Conservation (phyloP, 2,113 vertebrate genomes). For the Mesoclemmys tuberculata region DNA sequence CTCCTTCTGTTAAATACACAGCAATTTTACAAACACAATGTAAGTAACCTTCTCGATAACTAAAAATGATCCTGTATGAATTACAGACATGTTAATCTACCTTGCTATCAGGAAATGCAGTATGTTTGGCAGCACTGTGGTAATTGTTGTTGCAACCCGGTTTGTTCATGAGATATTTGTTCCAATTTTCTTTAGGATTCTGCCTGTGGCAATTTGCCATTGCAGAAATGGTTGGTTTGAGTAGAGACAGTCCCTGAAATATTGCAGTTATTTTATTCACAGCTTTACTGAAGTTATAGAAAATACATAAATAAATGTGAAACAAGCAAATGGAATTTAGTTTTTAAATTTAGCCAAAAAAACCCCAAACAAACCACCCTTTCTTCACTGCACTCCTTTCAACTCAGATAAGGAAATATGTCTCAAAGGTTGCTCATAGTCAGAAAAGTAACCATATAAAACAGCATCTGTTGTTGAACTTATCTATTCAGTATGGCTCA, state of each 20-base stretch:
- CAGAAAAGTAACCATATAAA: neutral
- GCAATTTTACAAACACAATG: neutral
- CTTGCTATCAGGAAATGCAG: neutral
- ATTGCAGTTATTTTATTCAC: neutral
- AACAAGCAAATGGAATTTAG: neutral
- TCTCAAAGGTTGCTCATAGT: neutral
- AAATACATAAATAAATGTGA: neutral
- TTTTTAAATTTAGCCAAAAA: neutral
- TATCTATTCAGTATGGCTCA: neutral
- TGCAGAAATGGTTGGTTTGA: neutral
- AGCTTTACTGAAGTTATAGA: neutral
- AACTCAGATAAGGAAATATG: neutral
- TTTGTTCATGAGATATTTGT: neutral
- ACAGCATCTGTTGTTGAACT: neutral
- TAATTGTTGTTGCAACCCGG: neutral
- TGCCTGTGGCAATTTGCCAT: neutral
- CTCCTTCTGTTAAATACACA: fast-evolving
- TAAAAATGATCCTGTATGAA: neutral
- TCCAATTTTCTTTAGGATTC: fast-evolving
- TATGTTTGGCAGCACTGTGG: neutral
- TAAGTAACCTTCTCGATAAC: neutral
- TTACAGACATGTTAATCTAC: neutral
- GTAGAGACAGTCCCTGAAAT: neutral
- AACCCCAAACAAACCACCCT: too few relatives aligned
- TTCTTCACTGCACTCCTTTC: neutral